Evolutionary conservation across 1,140 invertebrate genomes (phyloP), one percentile per base, ranked within the genome.

Genomic region (Brachionus rotundiformis): DNA sequence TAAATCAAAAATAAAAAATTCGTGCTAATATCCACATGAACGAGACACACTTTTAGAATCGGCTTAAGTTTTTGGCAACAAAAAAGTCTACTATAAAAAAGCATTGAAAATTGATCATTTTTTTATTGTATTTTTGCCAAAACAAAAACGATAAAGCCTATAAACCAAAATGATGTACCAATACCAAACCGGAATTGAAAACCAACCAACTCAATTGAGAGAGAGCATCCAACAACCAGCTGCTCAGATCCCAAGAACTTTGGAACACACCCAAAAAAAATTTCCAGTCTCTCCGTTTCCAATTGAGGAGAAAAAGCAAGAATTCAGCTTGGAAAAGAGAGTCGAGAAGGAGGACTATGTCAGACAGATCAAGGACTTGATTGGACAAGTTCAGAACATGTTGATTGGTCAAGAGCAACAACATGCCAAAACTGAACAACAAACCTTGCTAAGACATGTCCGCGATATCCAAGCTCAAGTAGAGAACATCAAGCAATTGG

Each of bases 391-490:
- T 8, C 68, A 73, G 44, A 23, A 44, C 23, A 44, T 73, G 36
- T 68, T 68, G 31, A 11, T 68, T 16, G 63, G 63, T 33, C 63
- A 68, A 29, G 63, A 68, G 23, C 29, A 68, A 68, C 63, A 68
- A 68, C 33, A 36, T 7, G 19, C 16, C n/a, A 68, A 68, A 10
- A 36, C 63, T 23, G 68, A 73, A 29, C 68, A 73, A 23, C 36
- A 41, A 47, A 39, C 36, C 27, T 73, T 73, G 25, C 44, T 73
- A 39, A 73, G 68, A 73, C 68, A 73, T 41, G 41, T 73, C 8
- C 16, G 68, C n/a, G 68, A 73, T 10, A 73, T 73, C 19, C 68
- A 73, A 73, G 41, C 36, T n/a, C 68, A 73, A 25, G 41, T 73
- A 5, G 63, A 68, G 31, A 68, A 13, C 29, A 19, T 36, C 29